phyloP scores from a whole-genome alignment of 2,113 vertebrate species.

The Excalfactoria chinensis region DNA sequence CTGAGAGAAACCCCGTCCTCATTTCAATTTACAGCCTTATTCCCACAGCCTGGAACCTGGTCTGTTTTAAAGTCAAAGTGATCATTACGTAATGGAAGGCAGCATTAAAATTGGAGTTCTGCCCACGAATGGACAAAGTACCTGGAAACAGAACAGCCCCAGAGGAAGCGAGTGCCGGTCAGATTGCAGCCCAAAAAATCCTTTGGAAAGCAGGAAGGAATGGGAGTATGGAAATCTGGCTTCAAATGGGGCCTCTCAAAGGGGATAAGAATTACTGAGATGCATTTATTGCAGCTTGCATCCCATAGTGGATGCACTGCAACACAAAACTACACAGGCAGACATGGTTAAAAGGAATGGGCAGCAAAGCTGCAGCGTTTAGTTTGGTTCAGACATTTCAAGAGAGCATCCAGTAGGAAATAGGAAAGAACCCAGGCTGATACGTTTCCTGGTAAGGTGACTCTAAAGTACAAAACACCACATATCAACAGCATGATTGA shows the following conservation, averaged over 20 bases:
- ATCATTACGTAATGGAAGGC: neutral
- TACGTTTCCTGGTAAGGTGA: neutral
- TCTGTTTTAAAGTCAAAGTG: neutral
- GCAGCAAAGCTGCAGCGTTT: neutral
- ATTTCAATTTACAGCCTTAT: neutral
- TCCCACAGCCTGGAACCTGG: neutral
- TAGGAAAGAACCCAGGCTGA: neutral
- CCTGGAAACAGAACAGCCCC: neutral
- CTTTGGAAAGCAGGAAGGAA: neutral
- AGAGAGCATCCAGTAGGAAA: neutral
- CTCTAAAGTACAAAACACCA: neutral
- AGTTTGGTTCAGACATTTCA: neutral
- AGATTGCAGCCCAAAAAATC: neutral
- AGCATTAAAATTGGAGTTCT: neutral
- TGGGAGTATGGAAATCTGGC: neutral
- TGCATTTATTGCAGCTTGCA: neutral
- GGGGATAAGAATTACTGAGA: neutral
- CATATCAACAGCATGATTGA: neutral
- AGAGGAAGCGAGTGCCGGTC: neutral
- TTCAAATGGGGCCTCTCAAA: neutral
- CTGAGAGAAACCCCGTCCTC: neutral
- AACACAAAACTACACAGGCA: neutral
- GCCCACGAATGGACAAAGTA: neutral
- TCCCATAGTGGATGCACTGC: neutral
- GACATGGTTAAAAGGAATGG: accelerated